A percentile compares a stretch with the other conserved stretches of the same genome.
Evolutionary conservation across 1,140 invertebrate genomes (phyloP).

Genomic region (Berghia stephanieae): DNA sequence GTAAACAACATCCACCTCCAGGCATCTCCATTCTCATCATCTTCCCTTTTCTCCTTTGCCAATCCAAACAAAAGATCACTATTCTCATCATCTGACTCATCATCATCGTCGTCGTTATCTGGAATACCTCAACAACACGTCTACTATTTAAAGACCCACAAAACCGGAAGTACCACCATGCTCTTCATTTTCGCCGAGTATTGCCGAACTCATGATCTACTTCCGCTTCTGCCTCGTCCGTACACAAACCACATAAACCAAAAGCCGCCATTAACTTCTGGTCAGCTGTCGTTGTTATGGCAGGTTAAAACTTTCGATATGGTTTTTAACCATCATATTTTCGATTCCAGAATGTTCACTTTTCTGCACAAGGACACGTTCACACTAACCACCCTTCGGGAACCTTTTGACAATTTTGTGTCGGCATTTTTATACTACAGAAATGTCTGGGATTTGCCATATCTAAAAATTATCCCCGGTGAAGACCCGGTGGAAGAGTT

Average conservation of each 20-base stretch:
- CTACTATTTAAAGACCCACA: constrained; percentile 29
- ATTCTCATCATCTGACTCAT: background rate
- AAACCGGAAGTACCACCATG: constrained; percentile 24
- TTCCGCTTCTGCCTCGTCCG: background rate
- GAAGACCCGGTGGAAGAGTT: background rate
- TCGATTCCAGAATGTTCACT: background rate
- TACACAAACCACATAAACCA: constrained; percentile 25
- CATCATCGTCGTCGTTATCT: too few species aligned
- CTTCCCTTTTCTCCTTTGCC: too few species aligned
- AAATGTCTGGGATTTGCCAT: background rate
- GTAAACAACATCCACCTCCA: too few species aligned
- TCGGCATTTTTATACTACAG: constrained; percentile 16
- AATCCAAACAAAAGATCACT: background rate
- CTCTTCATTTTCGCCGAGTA: constrained; percentile 27
- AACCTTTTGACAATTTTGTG: constrained; percentile 21
- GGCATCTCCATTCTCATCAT: too few species aligned
- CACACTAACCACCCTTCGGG: constrained; percentile 11
- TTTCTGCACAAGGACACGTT: constrained; percentile 30
- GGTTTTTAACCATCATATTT: constrained; percentile 32
- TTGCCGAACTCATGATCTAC: constrained; percentile 20
- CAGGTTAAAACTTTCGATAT: constrained; percentile 16
- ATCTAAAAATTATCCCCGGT: background rate
- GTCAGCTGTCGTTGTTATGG: background rate
- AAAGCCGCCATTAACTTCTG: background rate
- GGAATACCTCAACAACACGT: constrained; percentile 13